Evolutionary conservation across 2,888 invertebrate genomes (phyloP), one percentile per base, ranked within the genome.

Genomic region (Syrphus vitripennis): DNA sequence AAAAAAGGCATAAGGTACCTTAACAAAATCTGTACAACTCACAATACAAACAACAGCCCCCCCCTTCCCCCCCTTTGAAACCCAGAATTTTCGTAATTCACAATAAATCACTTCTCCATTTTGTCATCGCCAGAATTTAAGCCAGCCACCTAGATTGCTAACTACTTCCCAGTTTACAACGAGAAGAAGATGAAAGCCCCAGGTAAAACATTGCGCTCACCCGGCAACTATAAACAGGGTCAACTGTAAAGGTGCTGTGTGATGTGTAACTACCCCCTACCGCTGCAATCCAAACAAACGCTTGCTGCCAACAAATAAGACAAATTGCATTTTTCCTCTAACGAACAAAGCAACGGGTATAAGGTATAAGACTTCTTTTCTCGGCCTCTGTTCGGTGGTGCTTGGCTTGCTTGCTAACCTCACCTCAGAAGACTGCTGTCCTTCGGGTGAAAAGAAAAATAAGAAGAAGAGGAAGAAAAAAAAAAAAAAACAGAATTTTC

Each of bases 231-330:
- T 72, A 72, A 83, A 78, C 67, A 67, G 71, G 83, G 80, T 80
- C 83, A 76, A 50, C 69, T 69, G 31, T 40, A 70, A 61, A 61
- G 59, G 45, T 45, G 45, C 6, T 29, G 10, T 65, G 21, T 2
- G 6, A 9, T 34, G 37, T 45, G 14, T 19, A 37, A 24, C 26
- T 34, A 48, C 37, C 42, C 29, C 37, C 16, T 9, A 19, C 24
- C 26, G 24, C 40, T 19, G 29, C 40, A 16, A 10, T 26, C 26
- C 14, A 21, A 26, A 34, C 31, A 31, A 65, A 7, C 31, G 34
- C 24, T 67, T 67, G 63, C 75, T 84, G 83, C 75, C 83, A 80
- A 83, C 83, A 80, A 84, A 80, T 67, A 84, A 84, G 83, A 84
- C 83, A 84, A 84, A 84, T 84, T 84, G 75, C 83, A 84, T 84